Base-by-base conservation (phyloP, 2,797 vertebrate genomes). In the Alca torda region DNA sequence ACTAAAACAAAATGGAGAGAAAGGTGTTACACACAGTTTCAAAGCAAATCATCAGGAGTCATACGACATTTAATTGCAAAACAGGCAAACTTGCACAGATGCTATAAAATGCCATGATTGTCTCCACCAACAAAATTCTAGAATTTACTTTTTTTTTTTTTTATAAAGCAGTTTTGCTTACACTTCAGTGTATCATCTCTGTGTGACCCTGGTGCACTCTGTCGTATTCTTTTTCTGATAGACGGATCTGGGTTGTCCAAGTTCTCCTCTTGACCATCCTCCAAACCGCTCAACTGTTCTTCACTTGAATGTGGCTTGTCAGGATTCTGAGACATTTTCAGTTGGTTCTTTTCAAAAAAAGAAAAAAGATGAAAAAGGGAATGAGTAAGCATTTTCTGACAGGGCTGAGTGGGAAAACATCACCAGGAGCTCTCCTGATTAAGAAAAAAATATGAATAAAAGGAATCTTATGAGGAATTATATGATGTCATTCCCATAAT, bases 251-350 rank as follows among this genome's bases (percentile, higher is more conserved):
- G 91, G 77, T 87, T 80, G 46, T 98, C 98, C 59, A 96, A 37
- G n/a, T n/a, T 95, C 63, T 96, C 97, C 92, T 95, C 98, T 90
- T 93, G 87, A 80, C 54, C 94, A 89, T 95, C 97, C 67, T 97
- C 97, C 64, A 95, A 84, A 77, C 98, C 98, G 28, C 84, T 83
- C 59, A 97, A 91, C 80, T 98, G 96, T 41, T 97, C 98, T 95
- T 98, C 98, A 69, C 91, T 97, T 74, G 94, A 67, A 80, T 92
- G 94, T 4, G 97, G 94, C 70, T 98, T 98, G 82, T 98, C 98
- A 60, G 96, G 93, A 95, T 99, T 98, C 91, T 99, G 98, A 64
- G 99, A 98, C 99, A 99, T 99, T 93, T 90, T 99, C 90, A 95
- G 75, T 9, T 68, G 86, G 72, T 48, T 69, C 93, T 86, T 93